These are phyloP conservation scores for Aramus guarauna DNA, from an alignment of 2,113 vertebrate genomes.

Conservation along the genomic window DNA sequence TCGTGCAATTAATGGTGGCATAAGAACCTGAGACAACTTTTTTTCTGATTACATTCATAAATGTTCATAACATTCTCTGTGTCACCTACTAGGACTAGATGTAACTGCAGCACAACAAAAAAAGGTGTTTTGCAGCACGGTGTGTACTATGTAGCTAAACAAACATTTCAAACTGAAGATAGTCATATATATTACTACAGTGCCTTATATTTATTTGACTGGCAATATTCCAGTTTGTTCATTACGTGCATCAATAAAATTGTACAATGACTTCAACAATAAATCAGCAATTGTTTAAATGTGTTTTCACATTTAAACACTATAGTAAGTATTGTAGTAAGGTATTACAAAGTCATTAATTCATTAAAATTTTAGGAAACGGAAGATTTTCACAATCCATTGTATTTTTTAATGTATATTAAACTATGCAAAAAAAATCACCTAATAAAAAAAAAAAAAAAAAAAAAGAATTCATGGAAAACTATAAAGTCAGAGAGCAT, in stretches of 20 bases:
- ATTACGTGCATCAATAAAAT: background rate
- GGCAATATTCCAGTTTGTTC: background rate
- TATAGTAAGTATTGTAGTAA: background rate
- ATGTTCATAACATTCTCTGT: background rate
- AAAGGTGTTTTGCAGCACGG: background rate
- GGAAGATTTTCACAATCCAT: background rate
- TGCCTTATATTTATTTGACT: background rate
- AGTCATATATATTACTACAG: background rate
- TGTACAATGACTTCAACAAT: background rate
- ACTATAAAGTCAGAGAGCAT: background rate
- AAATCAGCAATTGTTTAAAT: background rate
- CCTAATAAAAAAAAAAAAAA: background rate
- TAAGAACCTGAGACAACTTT: background rate
- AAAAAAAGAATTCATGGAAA: background rate
- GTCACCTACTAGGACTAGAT: background rate
- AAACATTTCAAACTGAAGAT: background rate
- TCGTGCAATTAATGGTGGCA: background rate
- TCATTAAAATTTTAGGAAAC: background rate
- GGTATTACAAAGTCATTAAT: fast-evolving
- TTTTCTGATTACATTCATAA: background rate
- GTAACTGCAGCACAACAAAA: background rate
- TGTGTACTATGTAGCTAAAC: background rate
- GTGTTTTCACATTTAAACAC: background rate
- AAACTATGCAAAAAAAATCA: background rate
- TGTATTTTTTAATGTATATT: background rate